phyloP scores from a whole-genome alignment of 2,888 invertebrate genomes.

The Altica lythri region DNA sequence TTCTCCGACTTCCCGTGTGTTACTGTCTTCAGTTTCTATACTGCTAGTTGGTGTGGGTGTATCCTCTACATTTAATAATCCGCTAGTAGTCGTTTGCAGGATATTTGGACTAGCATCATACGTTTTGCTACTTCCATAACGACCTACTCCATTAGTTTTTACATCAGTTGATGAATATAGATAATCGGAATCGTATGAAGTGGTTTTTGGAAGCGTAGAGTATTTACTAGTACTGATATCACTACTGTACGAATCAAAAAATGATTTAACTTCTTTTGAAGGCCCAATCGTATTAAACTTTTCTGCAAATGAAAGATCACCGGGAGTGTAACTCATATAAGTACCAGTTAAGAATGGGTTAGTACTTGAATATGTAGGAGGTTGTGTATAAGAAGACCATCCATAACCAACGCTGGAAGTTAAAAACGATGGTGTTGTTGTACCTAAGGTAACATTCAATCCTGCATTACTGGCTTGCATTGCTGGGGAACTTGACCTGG shows the following conservation, averaged over 20 bases:
- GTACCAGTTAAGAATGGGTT: slow-evolving; percentile 65
- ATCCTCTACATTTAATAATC: slow-evolving; percentile 55
- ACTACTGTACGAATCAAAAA: slow-evolving; percentile 50
- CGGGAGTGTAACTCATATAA: slow-evolving; percentile 54
- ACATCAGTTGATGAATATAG: slow-evolving; percentile 42
- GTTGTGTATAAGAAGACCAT: slow-evolving; percentile 42
- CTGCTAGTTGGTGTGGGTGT: slow-evolving; percentile 65
- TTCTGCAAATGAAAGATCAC: slow-evolving; percentile 45
- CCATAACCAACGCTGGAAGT: slow-evolving; percentile 40
- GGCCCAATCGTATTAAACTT: slow-evolving; percentile 55
- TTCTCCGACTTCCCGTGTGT: slow-evolving; percentile 61
- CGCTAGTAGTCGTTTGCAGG: slow-evolving; percentile 38
- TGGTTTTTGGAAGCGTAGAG: slow-evolving; percentile 43
- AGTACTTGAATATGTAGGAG: slow-evolving; percentile 59
- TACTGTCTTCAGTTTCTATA: slow-evolving; percentile 64
- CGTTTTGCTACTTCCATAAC: slow-evolving; percentile 43
- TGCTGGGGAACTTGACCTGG: slow-evolving; percentile 55
- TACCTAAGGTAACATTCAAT: slow-evolving; percentile 65
- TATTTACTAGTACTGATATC: slow-evolving; percentile 46
- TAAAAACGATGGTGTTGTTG: slow-evolving; percentile 53
- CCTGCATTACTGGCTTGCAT: slow-evolving; percentile 66
- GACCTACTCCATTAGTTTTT: slow-evolving; percentile 51
- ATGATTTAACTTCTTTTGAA: slow-evolving; percentile 48
- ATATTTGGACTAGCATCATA: slow-evolving; percentile 49
- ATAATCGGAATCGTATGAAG: slow-evolving; percentile 42